Conservation (phyloP, 2,113 vertebrate genomes). For the Scopus umbretta region DNA sequence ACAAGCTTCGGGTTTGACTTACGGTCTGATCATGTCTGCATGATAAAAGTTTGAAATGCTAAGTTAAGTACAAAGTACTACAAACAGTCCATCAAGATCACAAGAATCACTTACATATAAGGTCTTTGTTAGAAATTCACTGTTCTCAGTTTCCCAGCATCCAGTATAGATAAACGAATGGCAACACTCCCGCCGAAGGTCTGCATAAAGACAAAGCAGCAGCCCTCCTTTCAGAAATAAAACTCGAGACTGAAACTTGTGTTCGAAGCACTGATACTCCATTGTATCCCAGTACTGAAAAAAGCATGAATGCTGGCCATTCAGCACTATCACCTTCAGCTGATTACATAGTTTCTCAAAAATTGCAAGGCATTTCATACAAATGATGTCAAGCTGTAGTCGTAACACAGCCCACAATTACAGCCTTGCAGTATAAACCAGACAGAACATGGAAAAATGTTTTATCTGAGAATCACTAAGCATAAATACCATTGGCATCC, state of each 20-base stretch:
- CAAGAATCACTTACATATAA: not conserved
- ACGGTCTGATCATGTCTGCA: not conserved
- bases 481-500: not conserved
- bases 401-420: not conserved
- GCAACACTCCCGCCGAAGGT: not conserved
- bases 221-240: not conserved
- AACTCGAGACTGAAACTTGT: not conserved
- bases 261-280: not conserved
- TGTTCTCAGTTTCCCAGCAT: not conserved
- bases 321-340: not conserved
- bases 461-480: not conserved
- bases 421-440: not conserved
- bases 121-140: not conserved
- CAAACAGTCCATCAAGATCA: not conserved
- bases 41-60: not conserved
- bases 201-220: not conserved
- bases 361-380: not conserved
- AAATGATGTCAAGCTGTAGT: not conserved
- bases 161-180: not conserved
- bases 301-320: not conserved
- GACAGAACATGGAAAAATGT: not conserved
- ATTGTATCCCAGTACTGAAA: not conserved
- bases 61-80: not conserved
- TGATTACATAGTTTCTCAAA: not conserved
- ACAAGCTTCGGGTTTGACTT: not conserved